phyloP scores from a whole-genome alignment of 2,113 vertebrate species.

The Rhinoderma darwinii region DNA sequence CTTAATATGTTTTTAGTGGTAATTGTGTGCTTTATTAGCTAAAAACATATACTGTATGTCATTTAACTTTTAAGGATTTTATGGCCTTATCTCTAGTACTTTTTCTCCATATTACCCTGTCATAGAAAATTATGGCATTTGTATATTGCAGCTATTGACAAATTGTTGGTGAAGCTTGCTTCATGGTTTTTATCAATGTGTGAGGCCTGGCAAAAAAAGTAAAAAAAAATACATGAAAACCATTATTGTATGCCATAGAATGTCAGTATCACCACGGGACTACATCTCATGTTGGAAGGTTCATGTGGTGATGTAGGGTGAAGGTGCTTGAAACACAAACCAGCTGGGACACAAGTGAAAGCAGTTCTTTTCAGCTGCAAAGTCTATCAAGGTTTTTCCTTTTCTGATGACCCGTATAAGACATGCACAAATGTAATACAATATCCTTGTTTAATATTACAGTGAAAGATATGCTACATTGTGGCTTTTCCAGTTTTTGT shows the following conservation, averaged over 20 bases:
- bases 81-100: background rate
- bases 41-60: too few relatives aligned
- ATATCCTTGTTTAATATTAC: constrained; percentile 1
- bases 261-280: background rate
- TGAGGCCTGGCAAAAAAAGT: background rate
- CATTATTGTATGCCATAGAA: background rate
- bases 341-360: constrained; percentile 31
- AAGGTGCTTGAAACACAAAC: constrained; percentile 10
- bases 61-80: background rate
- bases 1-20: too few relatives aligned
- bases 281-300: background rate
- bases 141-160: background rate
- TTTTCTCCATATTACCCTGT: background rate
- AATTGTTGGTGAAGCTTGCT: too few relatives aligned
- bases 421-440: constrained; percentile 8
- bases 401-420: background rate
- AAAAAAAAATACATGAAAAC: background rate
- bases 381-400: background rate
- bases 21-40: too few relatives aligned
- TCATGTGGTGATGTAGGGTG: background rate
- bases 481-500: background rate
- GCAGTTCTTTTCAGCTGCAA: background rate
- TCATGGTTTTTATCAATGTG: background rate
- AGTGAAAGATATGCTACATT: background rate
- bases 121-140: background rate